Evolutionary conservation across 2,797 vertebrate genomes (phyloP).

Genomic region (Macropus fuliginosus): DNA sequence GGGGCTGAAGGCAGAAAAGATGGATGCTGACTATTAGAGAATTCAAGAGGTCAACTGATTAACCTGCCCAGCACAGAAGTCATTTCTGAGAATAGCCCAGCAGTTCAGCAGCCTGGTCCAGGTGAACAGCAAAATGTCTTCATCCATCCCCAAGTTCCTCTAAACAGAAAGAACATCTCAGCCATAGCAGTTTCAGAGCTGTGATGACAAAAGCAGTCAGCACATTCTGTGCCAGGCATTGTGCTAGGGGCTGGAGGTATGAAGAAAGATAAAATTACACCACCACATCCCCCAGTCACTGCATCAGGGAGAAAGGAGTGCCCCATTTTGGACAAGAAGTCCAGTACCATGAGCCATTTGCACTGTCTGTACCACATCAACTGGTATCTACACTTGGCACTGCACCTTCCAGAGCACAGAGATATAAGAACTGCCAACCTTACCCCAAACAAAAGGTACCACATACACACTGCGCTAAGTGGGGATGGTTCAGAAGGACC

Average conservation of each 20-base stretch:
- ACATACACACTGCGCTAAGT: background rate
- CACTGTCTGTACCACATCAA: background rate
- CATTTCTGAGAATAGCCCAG: background rate
- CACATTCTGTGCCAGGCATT: background rate
- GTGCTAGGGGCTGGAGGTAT: background rate
- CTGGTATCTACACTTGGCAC: background rate
- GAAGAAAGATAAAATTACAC: background rate
- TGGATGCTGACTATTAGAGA: background rate
- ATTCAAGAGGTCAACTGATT: background rate
- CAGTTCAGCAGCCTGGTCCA: background rate
- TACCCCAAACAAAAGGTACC: background rate
- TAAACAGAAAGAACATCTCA: background rate
- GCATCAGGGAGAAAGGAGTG: background rate
- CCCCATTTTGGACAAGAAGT: background rate
- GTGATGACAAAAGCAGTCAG: background rate
- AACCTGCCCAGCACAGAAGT: background rate
- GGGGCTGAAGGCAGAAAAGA: background rate
- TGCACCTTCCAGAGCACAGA: background rate
- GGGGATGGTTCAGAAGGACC: background rate
- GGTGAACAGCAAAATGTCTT: background rate
- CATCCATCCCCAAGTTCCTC: background rate
- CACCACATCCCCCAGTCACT: background rate
- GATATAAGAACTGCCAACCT: background rate
- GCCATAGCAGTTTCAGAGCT: background rate
- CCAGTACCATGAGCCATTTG: background rate